Evolutionary conservation across 2,888 invertebrate genomes (phyloP).

Genomic region (Clitarchus hookeri): DNA sequence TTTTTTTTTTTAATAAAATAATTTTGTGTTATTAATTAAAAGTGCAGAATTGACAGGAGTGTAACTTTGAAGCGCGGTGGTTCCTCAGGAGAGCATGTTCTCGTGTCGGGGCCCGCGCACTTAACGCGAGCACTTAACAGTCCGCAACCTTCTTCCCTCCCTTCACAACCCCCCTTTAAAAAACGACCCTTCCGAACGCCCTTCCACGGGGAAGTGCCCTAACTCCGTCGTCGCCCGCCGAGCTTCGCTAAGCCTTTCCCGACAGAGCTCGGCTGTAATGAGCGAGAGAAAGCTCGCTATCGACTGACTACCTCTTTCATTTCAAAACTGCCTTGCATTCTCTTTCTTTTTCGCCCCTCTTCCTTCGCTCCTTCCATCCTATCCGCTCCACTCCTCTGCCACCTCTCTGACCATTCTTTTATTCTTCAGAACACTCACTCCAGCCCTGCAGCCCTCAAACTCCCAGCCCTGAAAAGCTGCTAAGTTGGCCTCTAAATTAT

Average conservation of each 20-base stretch:
- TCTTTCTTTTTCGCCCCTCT: neutral
- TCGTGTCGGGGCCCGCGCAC: slow-evolving; percentile 32
- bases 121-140: slow-evolving; percentile 15
- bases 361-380: neutral
- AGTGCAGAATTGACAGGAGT: too few species aligned
- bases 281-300: neutral
- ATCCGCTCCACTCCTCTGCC: neutral
- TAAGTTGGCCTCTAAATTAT: slow-evolving; percentile 41
- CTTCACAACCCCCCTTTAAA: neutral
- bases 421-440: slow-evolving; percentile 18
- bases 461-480: slow-evolving; percentile 34
- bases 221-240: too few species aligned
- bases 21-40: too few species aligned
- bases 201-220: neutral
- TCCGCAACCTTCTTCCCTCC: slow-evolving; percentile 30
- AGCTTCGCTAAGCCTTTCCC: too few species aligned
- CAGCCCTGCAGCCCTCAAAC: neutral
- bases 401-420: slow-evolving; percentile 3
- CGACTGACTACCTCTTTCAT: neutral
- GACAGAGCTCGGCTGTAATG: neutral
- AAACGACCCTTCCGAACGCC: neutral
- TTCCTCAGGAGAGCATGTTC: slow-evolving; percentile 26
- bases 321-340: slow-evolving; percentile 8
- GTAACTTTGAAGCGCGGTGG: neutral
- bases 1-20: too few species aligned